phyloP scores from a whole-genome alignment of 2,888 invertebrate species.

The Portevinia maculata region DNA sequence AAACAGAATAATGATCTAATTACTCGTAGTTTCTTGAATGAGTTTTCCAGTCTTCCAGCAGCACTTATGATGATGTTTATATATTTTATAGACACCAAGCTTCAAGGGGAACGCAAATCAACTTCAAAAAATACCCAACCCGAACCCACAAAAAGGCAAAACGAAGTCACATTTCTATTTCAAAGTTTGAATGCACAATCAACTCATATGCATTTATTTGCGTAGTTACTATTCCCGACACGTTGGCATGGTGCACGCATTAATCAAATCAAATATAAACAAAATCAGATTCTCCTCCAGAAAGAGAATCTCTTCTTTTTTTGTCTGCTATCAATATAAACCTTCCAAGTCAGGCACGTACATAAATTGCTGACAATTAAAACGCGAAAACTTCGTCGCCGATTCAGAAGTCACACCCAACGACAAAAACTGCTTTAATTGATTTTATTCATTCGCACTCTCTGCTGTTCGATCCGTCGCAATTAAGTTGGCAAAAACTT shows the following conservation, averaged over 20 bases:
- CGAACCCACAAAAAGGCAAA: not conserved
- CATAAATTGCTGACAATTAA: constrained; percentile 51
- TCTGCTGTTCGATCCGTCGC: constrained; percentile 7
- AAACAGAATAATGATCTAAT: too few species aligned
- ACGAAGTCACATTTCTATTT: not conserved
- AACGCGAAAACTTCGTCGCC: constrained; percentile 15
- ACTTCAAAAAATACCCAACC: too few species aligned
- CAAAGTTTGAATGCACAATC: constrained; percentile 2
- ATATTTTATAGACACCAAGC: too few species aligned
- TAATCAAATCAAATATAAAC: not conserved
- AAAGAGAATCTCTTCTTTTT: constrained; percentile 6
- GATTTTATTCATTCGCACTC: constrained; percentile 51
- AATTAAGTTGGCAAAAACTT: constrained; percentile 39
- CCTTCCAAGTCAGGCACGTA: constrained; percentile 43
- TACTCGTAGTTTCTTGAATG: too few species aligned
- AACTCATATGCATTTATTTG: not conserved
- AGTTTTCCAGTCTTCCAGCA: too few species aligned
- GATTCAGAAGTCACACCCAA: constrained; percentile 36
- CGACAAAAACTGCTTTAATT: constrained; percentile 44
- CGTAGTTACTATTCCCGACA: constrained; percentile 18
- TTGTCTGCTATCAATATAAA: constrained; percentile 7
- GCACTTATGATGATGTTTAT: too few species aligned
- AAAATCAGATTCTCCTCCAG: not conserved
- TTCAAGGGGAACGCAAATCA: too few species aligned
- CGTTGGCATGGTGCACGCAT: constrained; percentile 5